A percentile compares a stretch with the other conserved stretches of the same genome.
phyloP scores from a whole-genome alignment of 2,888 invertebrate genomes.

The Metacarcinus magister region DNA sequence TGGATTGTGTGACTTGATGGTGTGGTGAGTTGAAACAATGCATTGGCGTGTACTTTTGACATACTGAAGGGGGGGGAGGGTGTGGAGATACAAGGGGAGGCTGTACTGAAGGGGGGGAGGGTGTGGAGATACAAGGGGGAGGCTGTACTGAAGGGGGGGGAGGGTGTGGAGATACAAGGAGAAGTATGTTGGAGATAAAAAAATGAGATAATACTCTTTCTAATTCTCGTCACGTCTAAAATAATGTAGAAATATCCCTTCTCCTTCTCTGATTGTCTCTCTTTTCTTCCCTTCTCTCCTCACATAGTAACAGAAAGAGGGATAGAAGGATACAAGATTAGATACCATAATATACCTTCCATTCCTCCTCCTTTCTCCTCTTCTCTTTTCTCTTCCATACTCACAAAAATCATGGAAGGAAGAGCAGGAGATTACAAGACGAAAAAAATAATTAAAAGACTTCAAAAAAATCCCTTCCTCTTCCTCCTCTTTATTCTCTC shows the following conservation, averaged over 20 bases:
- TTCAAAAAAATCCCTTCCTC: not conserved
- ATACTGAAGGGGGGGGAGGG: not conserved
- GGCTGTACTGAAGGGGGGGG: not conserved
- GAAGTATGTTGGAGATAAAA: not conserved
- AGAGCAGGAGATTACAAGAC: not conserved
- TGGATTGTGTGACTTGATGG: not conserved
- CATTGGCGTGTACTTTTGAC: not conserved
- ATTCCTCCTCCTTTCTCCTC: not conserved
- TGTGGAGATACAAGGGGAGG: not conserved
- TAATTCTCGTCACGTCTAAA: not conserved
- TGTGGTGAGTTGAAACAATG: not conserved
- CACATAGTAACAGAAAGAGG: constrained; percentile 91
- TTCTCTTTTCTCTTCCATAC: not conserved
- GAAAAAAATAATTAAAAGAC: too few relatives aligned
- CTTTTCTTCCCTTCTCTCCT: not conserved
- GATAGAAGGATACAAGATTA: constrained; percentile 89
- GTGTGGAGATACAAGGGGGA: not conserved
- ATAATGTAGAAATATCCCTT: not conserved
- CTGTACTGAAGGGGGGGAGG: not conserved
- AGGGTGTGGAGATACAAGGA: not conserved
- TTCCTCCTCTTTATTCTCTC: not conserved
- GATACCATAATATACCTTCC: not conserved
- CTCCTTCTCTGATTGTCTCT: not conserved
- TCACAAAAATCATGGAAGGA: not conserved
- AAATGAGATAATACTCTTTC: not conserved